Percentiles rank a stretch among this genome's conserved stretches.
Evolutionary conservation across 2,797 vertebrate genomes (phyloP).

Genomic region (Scomberomorus guttatus): DNA sequence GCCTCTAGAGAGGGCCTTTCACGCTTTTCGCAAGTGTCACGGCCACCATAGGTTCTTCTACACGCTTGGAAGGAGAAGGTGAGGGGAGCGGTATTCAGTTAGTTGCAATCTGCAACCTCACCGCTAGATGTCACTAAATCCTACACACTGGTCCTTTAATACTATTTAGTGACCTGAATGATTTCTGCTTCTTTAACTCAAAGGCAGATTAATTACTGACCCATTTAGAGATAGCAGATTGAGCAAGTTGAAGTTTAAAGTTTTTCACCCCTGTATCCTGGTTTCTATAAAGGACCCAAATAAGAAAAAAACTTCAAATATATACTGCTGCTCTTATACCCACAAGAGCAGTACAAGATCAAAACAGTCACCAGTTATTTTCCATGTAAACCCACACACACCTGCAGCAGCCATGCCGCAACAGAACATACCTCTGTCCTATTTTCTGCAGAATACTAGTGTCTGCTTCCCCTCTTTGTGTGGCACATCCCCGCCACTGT

Average conservation of each 20-base stretch:
- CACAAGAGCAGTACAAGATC: neutral
- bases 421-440: neutral
- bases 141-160: too few species aligned
- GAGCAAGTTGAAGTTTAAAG: neutral
- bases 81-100: too few species aligned
- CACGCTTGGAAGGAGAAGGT: too few species aligned
- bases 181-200: conserved; percentile 1
- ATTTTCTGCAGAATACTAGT: conserved; percentile 16
- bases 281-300: neutral
- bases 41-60: too few species aligned
- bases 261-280: neutral
- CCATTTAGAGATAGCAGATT: conserved; percentile 7
- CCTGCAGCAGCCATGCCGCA: conserved; percentile 14
- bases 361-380: neutral
- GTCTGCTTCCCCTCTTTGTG: neutral
- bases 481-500: neutral
- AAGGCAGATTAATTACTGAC: neutral
- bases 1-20: too few species aligned
- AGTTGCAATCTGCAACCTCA: too few species aligned
- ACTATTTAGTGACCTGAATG: conserved; percentile 21
- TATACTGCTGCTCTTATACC: neutral
- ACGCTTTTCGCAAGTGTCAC: too few species aligned
- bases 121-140: too few species aligned
- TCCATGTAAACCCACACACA: conserved; percentile 5
- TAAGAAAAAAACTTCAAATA: neutral